A percentile compares a stretch with the other conserved stretches of the same genome.
phyloP scores from a whole-genome alignment of 2,797 vertebrate species.

The Bradypus variegatus region DNA sequence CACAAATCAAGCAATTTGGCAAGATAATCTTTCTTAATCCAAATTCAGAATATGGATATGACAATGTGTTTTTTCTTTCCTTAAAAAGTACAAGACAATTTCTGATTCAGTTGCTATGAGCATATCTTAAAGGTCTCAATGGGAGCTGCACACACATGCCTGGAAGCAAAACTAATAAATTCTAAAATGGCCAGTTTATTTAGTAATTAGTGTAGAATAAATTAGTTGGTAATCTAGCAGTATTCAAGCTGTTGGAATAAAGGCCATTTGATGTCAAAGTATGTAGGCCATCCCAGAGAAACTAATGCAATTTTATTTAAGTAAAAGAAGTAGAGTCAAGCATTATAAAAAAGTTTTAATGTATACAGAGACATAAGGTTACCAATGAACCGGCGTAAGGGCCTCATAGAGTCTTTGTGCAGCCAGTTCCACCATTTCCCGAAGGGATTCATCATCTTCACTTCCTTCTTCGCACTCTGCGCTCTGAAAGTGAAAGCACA shows the following conservation, averaged over 20 bases:
- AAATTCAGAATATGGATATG: background rate
- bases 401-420: conserved; percentile 90
- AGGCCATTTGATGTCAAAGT: background rate
- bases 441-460: conserved; percentile 87
- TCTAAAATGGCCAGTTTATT: background rate
- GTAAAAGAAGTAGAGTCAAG: conserved; percentile 40
- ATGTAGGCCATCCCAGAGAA: conserved; percentile 25
- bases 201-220: background rate
- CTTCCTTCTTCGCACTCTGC: conserved; percentile 85
- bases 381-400: conserved; percentile 79
- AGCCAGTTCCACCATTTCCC: conserved; percentile 91
- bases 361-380: background rate
- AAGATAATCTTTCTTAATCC: background rate
- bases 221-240: background rate
- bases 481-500: conserved; percentile 68
- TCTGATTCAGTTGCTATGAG: background rate
- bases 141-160: background rate
- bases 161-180: background rate
- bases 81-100: background rate
- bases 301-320: conserved; percentile 40
- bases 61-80: background rate
- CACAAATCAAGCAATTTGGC: background rate
- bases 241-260: background rate
- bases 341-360: background rate
- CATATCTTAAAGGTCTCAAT: background rate